Base-by-base conservation (phyloP, 2,797 vertebrate species). In the Argentina silus region DNA sequence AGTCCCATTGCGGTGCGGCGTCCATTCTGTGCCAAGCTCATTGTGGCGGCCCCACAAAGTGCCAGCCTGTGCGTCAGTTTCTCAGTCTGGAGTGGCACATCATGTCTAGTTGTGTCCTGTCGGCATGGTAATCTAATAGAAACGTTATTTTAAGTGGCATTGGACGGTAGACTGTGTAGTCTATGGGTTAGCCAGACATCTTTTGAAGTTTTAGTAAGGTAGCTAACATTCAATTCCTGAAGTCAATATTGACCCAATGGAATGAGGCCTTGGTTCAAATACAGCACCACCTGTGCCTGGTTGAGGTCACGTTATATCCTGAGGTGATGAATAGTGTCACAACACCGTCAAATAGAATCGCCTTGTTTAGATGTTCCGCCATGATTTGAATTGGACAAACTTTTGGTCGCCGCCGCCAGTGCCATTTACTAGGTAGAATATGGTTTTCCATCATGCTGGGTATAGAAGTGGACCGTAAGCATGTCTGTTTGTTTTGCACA, bases 81-180 rank as follows among this genome's bases (percentile, higher is more conserved):
- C 60, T 62, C 14, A 62, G 14, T 14, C 60, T 75, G 70, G 81
- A 61, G 68, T 64, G 64, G 68, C 63, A 63, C 81, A 73, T 77
- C 59, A 45, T 77, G 84, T 84, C 83, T 83, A 61, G 14, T 79
- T 77, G 66, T 74, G 74, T 79, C 73, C 75, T 55, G 81, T 87
- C 42, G 82, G 70, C 78, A 84, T 86, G 82, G 78, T 81, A 73
- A 82, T 81, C 78, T 76, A 79, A 78, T 78, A 75, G 69, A 80
- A 80, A 77, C 82, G 80, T 68, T 81, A 82, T 90, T 88, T 85
- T 81, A 75, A 80, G 78, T 64, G 75, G 72, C 73, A 21, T 15
- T 14, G 73, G 62, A 72, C 63, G 78, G 73, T 73, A 15, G 67
- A 73, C 51, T 88, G 81, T 90, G 78, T 85, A 87, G 87, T 90